Evolutionary conservation across 2,113 vertebrate species (phyloP), one percentile per base, ranked within the genome.

Genomic region (Eidolon helvum): DNA sequence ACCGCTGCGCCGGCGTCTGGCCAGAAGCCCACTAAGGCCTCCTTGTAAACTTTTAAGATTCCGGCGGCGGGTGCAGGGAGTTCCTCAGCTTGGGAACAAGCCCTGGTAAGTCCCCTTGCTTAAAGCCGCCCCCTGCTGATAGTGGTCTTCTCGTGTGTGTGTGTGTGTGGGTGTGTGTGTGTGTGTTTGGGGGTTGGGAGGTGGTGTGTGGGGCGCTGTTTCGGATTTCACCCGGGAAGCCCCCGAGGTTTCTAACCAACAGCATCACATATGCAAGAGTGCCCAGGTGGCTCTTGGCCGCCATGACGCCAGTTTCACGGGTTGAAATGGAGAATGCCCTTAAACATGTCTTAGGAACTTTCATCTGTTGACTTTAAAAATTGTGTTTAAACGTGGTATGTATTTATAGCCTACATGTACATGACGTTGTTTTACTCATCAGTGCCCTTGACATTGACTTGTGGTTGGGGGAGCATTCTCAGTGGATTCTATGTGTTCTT

Each of bases 201-300:
- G 57, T 57, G 22, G 57, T 22, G 19, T 7, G 57, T 11, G 48
- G 59, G 22, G 59, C 28, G 59, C 28, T 11, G 59, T 4, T 61
- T 77, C n/a, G 40, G 10, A 16, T 71, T 3, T 3, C 30, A 1
- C 55, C 8, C 0, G 0, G 40, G 33, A 10, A 40, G 33, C 9
- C 18, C 16, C 12, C 1, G 0, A 59, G 22, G 38, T 38, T 69
- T 26, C 10, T 0, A 38, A 48, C 10, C n/a, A 0, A 3, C 0
- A 3, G 19, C 26, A 2, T 65, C 12, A 0, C 38, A 10, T 5
- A 30, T 3, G 19, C 45, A 24, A 33, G 35, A 5, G 4, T 12
- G 35, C 14, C 50, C 43, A 15, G 2, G 1, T 10, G 55, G 48
- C 26, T 6, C 16, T 12, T n/a, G 48, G 88, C 50, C 33, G 6